Evolutionary conservation across 1,140 invertebrate genomes (phyloP).

Genomic region (Fopius arisanus): DNA sequence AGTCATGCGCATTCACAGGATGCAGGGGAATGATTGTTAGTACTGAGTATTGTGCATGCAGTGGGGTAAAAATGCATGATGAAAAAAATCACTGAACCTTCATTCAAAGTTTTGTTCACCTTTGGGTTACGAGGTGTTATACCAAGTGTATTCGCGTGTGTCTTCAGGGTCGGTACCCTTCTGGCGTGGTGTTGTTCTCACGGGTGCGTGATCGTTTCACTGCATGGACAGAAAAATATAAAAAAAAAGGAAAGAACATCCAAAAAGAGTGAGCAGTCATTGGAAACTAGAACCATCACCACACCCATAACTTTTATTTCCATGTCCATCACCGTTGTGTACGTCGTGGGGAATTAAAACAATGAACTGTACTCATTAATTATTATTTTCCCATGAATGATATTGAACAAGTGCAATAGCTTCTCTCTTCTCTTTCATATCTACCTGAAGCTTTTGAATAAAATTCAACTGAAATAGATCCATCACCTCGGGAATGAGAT

Average conservation of each 20-base stretch:
- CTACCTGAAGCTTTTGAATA: too few species aligned
- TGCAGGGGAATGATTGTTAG: background rate
- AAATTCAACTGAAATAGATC: too few species aligned
- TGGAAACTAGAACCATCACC: slow-evolving; percentile 37
- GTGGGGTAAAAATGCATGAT: slow-evolving; percentile 12
- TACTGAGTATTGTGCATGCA: background rate
- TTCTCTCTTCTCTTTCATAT: too few species aligned
- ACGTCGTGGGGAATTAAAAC: too few species aligned
- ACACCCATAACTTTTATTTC: slow-evolving; percentile 32
- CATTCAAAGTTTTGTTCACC: slow-evolving; percentile 22
- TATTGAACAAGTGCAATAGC: background rate
- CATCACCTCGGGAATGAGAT: too few species aligned
- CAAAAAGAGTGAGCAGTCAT: slow-evolving; percentile 1
- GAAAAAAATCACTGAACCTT: slow-evolving; percentile 54
- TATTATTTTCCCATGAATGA: too few species aligned
- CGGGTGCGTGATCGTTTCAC: slow-evolving; percentile 70
- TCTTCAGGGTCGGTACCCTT: slow-evolving; percentile 63
- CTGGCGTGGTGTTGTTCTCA: slow-evolving; percentile 65
- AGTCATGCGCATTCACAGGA: background rate
- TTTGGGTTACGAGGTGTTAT: background rate
- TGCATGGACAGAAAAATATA: slow-evolving; percentile 54
- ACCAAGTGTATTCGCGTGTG: slow-evolving; percentile 31
- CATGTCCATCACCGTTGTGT: slow-evolving; percentile 21
- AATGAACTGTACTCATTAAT: too few species aligned
- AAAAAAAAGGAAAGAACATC: slow-evolving; percentile 29